These are phyloP conservation scores for Gorsachius magnificus DNA, from an alignment of 2,797 vertebrate species.

Conservation along the genomic window DNA sequence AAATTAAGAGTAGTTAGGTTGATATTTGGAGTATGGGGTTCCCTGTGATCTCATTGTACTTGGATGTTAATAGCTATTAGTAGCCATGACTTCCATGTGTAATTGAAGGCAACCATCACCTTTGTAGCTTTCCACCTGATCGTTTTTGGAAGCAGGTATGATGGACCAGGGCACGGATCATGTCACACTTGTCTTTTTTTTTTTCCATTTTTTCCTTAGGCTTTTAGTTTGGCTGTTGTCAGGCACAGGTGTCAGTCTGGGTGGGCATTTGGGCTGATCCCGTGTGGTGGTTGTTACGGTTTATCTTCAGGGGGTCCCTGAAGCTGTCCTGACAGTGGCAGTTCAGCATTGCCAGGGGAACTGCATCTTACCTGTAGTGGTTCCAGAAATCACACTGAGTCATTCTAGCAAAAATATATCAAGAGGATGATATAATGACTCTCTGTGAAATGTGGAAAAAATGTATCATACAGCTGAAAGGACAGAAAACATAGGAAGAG, in stretches of 20 bases:
- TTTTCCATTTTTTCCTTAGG: accelerated
- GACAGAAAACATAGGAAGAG: neutral
- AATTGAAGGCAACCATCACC: neutral
- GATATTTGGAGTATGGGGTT: neutral
- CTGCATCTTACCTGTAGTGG: neutral
- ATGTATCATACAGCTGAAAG: neutral
- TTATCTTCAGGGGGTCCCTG: neutral
- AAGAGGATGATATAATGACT: neutral
- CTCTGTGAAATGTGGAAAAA: neutral
- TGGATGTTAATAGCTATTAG: neutral
- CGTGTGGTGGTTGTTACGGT: neutral
- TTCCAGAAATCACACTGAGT: neutral
- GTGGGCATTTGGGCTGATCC: neutral
- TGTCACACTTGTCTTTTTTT: neutral
- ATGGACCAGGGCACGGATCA: neutral
- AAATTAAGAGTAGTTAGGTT: neutral
- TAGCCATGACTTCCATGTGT: neutral
- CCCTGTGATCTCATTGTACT: neutral
- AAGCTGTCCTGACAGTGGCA: neutral
- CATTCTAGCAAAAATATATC: neutral
- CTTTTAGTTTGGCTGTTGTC: neutral
- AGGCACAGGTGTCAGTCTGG: neutral
- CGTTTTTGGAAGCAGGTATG: neutral
- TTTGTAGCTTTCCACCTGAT: neutral
- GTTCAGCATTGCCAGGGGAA: neutral